A percentile compares a stretch with the other conserved stretches of the same genome.
Evolutionary conservation across 2,113 vertebrate genomes (phyloP).

Genomic region (Thymallus thymallus): DNA sequence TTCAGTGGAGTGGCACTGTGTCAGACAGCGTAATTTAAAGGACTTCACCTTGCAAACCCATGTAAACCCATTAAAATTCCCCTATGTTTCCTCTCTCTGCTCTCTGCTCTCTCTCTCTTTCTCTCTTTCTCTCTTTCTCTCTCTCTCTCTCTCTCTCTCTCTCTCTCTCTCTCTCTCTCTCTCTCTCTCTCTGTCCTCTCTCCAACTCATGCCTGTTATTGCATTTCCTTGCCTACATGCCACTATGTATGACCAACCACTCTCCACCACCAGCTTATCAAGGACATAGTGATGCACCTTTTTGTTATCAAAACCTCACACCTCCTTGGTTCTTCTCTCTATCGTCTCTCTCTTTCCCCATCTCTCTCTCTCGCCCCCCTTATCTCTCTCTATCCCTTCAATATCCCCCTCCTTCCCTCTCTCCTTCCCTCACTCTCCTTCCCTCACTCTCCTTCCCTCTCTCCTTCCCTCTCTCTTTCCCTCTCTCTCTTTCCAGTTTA

Average conservation of each 20-base stretch:
- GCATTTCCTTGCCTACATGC: background rate
- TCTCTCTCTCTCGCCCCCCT: too few relatives aligned
- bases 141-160: background rate
- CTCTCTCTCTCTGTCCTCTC: background rate
- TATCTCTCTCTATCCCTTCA: too few relatives aligned
- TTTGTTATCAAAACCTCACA: too few relatives aligned
- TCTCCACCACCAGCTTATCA: background rate
- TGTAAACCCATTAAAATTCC: background rate
- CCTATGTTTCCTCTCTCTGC: background rate
- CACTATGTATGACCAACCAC: background rate
- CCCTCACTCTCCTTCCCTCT: background rate
- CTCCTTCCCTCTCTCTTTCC: background rate
- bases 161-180: background rate
- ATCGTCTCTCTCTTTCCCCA: too few relatives aligned
- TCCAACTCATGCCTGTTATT: background rate
- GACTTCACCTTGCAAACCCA: background rate
- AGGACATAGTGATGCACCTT: too few relatives aligned
- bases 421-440: background rate
- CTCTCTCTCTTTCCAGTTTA: background rate
- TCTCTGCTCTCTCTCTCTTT: background rate
- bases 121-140: background rate
- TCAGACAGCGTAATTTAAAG: background rate
- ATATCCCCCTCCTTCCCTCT: background rate
- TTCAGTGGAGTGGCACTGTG: background rate
- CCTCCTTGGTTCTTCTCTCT: too few relatives aligned